A percentile compares a stretch with the other conserved stretches of the same genome.
Evolutionary conservation across 2,888 invertebrate genomes (phyloP).

Genomic region (Tinea semifulvella): DNA sequence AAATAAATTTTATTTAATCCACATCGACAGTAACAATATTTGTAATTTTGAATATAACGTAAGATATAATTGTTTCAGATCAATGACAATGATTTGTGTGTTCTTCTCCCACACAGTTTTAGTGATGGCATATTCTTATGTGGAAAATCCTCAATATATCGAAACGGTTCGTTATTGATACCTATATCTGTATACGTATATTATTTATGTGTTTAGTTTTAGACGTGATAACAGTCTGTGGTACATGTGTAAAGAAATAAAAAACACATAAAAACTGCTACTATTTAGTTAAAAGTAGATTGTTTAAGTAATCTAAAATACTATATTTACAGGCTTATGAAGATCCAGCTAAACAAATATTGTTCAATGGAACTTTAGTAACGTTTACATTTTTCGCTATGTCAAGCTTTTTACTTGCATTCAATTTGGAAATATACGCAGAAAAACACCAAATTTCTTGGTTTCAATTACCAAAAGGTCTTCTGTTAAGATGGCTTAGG

Average conservation of each 20-base stretch:
- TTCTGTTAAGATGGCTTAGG: slow-evolving; percentile 50
- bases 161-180: slow-evolving; percentile 36
- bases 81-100: slow-evolving; percentile 50
- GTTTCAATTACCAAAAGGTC: slow-evolving; percentile 38
- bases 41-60: neutral
- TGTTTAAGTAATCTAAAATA: too few species aligned
- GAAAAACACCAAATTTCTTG: slow-evolving; percentile 35
- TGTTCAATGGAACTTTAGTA: slow-evolving; percentile 47
- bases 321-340: slow-evolving; percentile 53
- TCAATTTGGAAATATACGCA: slow-evolving; percentile 38
- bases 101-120: slow-evolving; percentile 49
- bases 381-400: slow-evolving; percentile 51
- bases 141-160: slow-evolving; percentile 43
- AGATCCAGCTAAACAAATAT: slow-evolving; percentile 41
- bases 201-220: too few species aligned
- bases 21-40: neutral
- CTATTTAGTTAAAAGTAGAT: too few species aligned
- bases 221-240: too few species aligned
- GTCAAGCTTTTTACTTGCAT: slow-evolving; percentile 49
- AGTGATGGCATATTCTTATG: slow-evolving; percentile 33
- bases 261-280: too few species aligned
- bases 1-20: neutral
- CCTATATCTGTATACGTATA: too few species aligned
- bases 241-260: too few species aligned
- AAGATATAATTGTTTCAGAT: slow-evolving; percentile 44